Base-by-base conservation (phyloP, 1,140 invertebrate species). In the Lepidurus couesii region DNA sequence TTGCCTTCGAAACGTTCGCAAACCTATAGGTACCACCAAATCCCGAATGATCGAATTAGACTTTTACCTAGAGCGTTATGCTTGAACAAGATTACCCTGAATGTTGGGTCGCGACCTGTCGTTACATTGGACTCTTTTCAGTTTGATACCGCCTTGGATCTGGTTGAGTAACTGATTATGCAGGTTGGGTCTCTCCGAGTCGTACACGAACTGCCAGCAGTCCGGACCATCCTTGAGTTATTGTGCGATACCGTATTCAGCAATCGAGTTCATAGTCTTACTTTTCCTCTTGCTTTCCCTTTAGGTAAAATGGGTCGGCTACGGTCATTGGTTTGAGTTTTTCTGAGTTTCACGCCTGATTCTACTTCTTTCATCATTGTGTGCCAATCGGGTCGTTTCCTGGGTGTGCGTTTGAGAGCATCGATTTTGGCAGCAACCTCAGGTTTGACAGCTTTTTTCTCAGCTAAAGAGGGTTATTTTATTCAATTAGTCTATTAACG, bases 351-450 rank as follows among this genome's bases (percentile, higher is more conserved):
- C 82, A 92, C 91, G 80, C 89, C 79, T 24, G 26, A 87, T 83
- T 95, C 93, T 8, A 95, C 91, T 84, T 95, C 93, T 84, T 94
- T 94, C 91, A 95, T 93, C 90, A 95, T 92, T 79, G 91, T 89
- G 16, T 90, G 91, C 93, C 93, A 95, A 82, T 95, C 94, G 0
- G 94, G 94, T 79, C 93, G 87, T 83, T 88, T 90, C 81, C 93
- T 88, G 3, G 93, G 92, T 81, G 92, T 88, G 81, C 90, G 91
- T 83, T 89, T 89, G 65, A 91, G 84, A 80, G 87, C 84, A 73
- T 90, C 92, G 76, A 93, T 80, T 82, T 86, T 89, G 81, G 89
- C 88, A 45, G 88, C 81, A 83, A 91, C 77, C 0, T 86, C 85
- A 16, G 84, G 81, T 75, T 87, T 80, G 82, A 88, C 82, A 74